These are phyloP conservation scores for Sebastes minor DNA, from an alignment of 2,797 vertebrate genomes.

Conservation along the genomic window DNA sequence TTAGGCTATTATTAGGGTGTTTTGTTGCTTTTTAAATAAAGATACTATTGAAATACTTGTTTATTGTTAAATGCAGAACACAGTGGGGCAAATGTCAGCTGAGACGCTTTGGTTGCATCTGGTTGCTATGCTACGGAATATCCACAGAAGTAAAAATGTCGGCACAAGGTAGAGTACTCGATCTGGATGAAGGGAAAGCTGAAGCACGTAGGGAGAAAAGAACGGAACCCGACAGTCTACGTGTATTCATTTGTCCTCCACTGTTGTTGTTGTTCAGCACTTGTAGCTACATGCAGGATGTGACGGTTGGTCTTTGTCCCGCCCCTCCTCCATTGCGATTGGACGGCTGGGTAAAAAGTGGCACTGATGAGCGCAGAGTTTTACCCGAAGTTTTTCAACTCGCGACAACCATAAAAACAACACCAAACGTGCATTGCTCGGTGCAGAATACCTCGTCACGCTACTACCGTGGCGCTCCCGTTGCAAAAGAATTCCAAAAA, in stretches of 20 bases:
- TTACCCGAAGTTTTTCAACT: not conserved
- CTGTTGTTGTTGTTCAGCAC: not conserved
- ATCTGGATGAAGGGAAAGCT: not conserved
- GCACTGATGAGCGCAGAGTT: not conserved
- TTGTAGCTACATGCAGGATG: not conserved
- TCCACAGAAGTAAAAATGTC: not conserved
- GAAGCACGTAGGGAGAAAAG: not conserved
- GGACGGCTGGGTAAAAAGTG: not conserved
- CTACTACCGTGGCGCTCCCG: too few relatives aligned
- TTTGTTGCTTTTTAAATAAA: too few relatives aligned
- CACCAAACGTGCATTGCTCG: not conserved
- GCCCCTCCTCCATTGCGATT: not conserved
- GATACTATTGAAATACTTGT: too few relatives aligned
- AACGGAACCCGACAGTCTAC: not conserved
- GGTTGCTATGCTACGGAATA: not conserved
- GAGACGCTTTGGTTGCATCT: not conserved
- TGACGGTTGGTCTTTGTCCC: not conserved
- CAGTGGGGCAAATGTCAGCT: too few relatives aligned
- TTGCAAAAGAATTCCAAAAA: too few relatives aligned
- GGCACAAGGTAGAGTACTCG: not conserved
- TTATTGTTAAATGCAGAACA: too few relatives aligned
- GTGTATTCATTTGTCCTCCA: not conserved
- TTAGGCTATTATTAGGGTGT: too few relatives aligned
- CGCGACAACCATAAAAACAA: not conserved
- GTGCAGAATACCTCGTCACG: not conserved